Evolutionary conservation across 1,140 invertebrate genomes (phyloP), one percentile per base, ranked within the genome.

Genomic region (Cotesia typhae): DNA sequence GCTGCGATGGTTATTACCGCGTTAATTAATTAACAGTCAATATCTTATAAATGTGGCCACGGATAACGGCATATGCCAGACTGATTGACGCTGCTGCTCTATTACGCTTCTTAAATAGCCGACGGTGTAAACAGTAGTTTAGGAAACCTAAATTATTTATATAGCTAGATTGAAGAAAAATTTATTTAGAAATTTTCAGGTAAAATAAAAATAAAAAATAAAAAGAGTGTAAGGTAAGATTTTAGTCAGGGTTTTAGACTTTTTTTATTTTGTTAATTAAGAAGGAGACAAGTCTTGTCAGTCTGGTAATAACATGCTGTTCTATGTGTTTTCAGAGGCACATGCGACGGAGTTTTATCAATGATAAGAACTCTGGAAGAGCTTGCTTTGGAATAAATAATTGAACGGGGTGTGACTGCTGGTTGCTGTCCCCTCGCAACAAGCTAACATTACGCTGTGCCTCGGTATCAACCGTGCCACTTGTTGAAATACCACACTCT

Each of bases 251-350:
- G 57, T 78, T 70, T 71, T 77, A 63, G 72, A 47, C 78, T 78
- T 7, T 75, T 60, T 73, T 75, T 71, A 36, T 77, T 79, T 78
- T 81, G 76, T 73, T 77, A 72, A 75, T 73, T 77, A 72, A 75
- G 74, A 80, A 80, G 75, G 79, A 83, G 74, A 79, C 76, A 76
- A 82, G 81, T 84, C 78, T 82, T 82, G 83, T 85, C 84, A 86
- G 85, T 87, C 84, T 87, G 85, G 84, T 85, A 81, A 79, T 85
- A 85, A 87, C 81, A 81, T 87, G 86, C 84, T 87, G 85, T 87
- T 87, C 82, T 86, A 85, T 87, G 80, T 84, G 79, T 85, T 88
- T 88, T 84, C 85, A 88, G 87, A 87, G 85, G 87, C 86, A 87
- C 87, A 87, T 80, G 87, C 86, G 85, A 83, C 80, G 84, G 84